Evolutionary conservation across 2,888 invertebrate genomes (phyloP), one percentile per base, ranked within the genome.

Genomic region (Diplazon laetatorius): DNA sequence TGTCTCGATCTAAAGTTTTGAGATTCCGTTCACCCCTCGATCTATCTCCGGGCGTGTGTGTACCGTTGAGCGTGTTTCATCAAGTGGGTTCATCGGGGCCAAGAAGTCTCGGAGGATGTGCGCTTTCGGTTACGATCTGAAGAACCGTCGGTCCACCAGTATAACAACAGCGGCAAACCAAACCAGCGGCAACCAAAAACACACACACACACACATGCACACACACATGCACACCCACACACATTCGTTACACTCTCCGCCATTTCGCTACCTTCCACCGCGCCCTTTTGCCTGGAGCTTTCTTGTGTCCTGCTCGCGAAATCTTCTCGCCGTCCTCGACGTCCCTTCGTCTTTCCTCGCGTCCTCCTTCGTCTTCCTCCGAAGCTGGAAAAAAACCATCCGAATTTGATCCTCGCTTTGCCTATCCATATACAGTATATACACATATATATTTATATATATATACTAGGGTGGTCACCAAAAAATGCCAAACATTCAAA

Each of bases 21-120:
- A 46, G 9, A 9, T 35, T 39, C 30, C 55, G 50, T 30, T 22
- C 44, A 25, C 14, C 42, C 14, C 52, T 69, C 59, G 3, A 16
- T 57, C 68, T 50, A 48, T 30, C 65, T 42, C 80, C 1, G 30
- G 82, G n/a, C n/a, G n/a, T n/a, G n/a, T 84, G 82, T 85, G 78
- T 85, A 84, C 78, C 80, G 48, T 50, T 68, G 76, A 83, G 68
- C 44, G 85, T 84, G 87, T 87, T 90, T 87, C 88, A 89, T 90
- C 89, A 87, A 88, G 88, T 83, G 86, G 84, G 89, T 89, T 90
- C 88, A 88, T 90, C 88, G 88, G 85, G 89, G 88, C 87, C 88
- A 88, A 85, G 84, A 82, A 72, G 83, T 79, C 81, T 82, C 82
- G 75, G 79, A 73, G 85, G 83, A 85, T 84, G 84, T 60, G 71